phyloP scores from a whole-genome alignment of 2,797 vertebrate species.

The Urophycis tenuis region DNA sequence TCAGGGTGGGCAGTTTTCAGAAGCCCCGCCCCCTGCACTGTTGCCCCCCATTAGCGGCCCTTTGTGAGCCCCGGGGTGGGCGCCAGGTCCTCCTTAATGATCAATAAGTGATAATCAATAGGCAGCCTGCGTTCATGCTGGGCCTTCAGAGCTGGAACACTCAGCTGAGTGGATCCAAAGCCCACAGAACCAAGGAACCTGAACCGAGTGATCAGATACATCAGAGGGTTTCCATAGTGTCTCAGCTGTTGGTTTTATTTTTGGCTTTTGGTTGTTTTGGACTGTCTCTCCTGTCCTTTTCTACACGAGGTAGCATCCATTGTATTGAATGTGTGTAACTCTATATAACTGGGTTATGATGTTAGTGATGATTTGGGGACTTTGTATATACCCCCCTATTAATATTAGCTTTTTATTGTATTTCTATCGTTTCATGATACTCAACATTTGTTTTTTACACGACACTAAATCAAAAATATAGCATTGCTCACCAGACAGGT shows the following conservation, averaged over 20 bases:
- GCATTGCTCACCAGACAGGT: not conserved
- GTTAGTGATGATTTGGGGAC: constrained; percentile 10
- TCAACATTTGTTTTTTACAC: constrained; percentile 25
- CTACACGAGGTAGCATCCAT: not conserved
- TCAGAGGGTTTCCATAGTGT: not conserved
- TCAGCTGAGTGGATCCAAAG: not conserved
- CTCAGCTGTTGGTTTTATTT: not conserved
- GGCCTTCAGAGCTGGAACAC: not conserved
- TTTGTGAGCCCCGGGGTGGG: no score
- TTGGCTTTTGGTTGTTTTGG: not conserved
- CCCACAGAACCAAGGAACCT: not conserved
- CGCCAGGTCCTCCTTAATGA: not conserved
- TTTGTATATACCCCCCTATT: constrained; percentile 16
- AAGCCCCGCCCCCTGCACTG: no score
- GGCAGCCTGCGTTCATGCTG: not conserved
- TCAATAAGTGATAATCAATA: not conserved
- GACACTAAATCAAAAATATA: constrained; percentile 17
- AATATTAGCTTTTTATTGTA: constrained; percentile 38
- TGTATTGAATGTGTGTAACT: not conserved
- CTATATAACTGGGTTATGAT: constrained; percentile 10
- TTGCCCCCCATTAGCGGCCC: no score
- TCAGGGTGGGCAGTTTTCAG: no score
- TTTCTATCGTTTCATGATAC: constrained; percentile 34
- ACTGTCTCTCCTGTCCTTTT: not conserved
- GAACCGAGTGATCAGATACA: not conserved